These are phyloP conservation scores for Scortum barcoo DNA, from an alignment of 2,113 vertebrate species.

Conservation along the genomic window DNA sequence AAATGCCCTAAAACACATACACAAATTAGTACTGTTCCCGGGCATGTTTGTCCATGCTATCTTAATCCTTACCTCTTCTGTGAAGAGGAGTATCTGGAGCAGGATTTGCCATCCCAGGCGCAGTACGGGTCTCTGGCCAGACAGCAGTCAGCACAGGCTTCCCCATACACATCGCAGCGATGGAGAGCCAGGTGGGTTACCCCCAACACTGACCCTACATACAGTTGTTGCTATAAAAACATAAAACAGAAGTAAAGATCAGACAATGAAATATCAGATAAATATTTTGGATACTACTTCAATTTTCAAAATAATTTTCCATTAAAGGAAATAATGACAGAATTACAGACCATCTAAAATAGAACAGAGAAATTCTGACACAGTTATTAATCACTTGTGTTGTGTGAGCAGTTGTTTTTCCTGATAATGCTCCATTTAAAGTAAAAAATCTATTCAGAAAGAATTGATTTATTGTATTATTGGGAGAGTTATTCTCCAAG, in stretches of 20 bases:
- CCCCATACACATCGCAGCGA: constrained; percentile 95
- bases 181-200: constrained; percentile 97
- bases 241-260: constrained; percentile 25
- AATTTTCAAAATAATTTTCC: not conserved
- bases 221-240: constrained; percentile 94
- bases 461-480: not conserved
- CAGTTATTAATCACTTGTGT: not conserved
- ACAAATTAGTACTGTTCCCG: not conserved
- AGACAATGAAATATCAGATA: not conserved
- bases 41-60: not conserved
- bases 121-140: constrained; percentile 97
- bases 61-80: constrained; percentile 92
- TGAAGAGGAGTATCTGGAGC: constrained; percentile 95
- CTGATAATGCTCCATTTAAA: not conserved
- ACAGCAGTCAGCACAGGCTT: constrained; percentile 97
- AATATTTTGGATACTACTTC: not conserved
- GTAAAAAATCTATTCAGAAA: not conserved
- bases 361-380: not conserved
- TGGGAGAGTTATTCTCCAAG: not conserved
- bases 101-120: constrained; percentile 97
- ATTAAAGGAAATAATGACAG: not conserved
- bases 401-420: not conserved
- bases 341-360: not conserved
- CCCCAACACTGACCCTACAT: constrained; percentile 92
- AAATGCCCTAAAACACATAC: not conserved